Percentiles rank a stretch among this genome's conserved stretches.
Evolutionary conservation across 2,113 vertebrate genomes (phyloP).

Genomic region (Poeciliopsis occidentalis): DNA sequence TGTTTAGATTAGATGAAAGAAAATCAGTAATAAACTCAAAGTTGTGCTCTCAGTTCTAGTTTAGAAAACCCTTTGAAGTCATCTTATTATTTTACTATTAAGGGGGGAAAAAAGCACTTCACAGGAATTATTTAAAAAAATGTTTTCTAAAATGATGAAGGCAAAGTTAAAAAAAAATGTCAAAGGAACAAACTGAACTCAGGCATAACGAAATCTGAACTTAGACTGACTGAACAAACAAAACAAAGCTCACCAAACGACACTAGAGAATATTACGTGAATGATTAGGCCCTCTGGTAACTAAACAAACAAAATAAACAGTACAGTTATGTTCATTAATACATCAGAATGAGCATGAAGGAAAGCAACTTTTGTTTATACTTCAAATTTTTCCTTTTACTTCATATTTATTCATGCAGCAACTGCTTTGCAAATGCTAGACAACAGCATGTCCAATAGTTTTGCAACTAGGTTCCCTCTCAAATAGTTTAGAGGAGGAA

Average conservation of each 20-base stretch:
- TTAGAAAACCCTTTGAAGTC: neutral
- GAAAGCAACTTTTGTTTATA: neutral
- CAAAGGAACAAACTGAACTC: neutral
- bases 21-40: neutral
- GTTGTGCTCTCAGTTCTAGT: neutral
- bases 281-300: too few relatives aligned
- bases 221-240: neutral
- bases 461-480: too few relatives aligned
- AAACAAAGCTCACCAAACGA: neutral
- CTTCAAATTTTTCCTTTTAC: too few relatives aligned
- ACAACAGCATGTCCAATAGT: too few relatives aligned
- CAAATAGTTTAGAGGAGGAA: too few relatives aligned
- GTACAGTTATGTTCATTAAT: neutral
- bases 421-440: too few relatives aligned
- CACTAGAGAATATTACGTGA: neutral
- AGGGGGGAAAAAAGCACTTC: neutral
- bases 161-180: neutral
- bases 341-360: neutral
- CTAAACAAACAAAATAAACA: neutral
- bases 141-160: neutral
- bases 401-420: too few relatives aligned
- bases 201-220: neutral
- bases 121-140: neutral
- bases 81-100: neutral
- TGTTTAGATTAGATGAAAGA: neutral